phyloP scores from a whole-genome alignment of 2,113 vertebrate genomes.

The Nerophis lumbriciformis region DNA sequence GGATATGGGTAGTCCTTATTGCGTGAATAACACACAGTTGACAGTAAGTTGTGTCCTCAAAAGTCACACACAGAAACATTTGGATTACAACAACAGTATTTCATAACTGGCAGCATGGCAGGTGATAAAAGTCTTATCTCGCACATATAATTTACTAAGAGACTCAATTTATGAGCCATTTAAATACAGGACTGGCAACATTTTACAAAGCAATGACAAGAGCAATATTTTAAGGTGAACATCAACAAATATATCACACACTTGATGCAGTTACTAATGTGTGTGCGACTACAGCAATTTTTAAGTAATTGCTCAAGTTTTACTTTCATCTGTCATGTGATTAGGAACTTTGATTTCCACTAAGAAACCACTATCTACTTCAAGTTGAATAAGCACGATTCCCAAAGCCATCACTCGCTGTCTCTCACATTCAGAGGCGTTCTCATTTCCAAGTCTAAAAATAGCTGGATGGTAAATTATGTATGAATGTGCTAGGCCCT shows the following conservation, averaged over 20 bases:
- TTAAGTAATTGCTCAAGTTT: conserved; percentile 8
- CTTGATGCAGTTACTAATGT: conserved; percentile 6
- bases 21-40: conserved; percentile 34
- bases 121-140: conserved; percentile 10
- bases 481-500: conserved; percentile 55
- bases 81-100: conserved; percentile 15
- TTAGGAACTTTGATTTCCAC: conserved; percentile 36
- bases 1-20: conserved; percentile 38
- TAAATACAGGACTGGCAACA: conserved; percentile 7
- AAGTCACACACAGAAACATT: conserved; percentile 10
- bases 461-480: conserved; percentile 63
- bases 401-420: conserved; percentile 19
- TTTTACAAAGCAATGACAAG: not conserved
- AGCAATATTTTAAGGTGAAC: not conserved
- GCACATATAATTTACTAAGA: conserved; percentile 18
- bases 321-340: conserved; percentile 25
- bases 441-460: conserved; percentile 53
- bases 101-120: conserved; percentile 14
- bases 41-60: conserved; percentile 20
- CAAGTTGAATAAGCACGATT: conserved; percentile 24
- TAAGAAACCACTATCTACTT: conserved; percentile 25
- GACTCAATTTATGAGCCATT: conserved; percentile 24
- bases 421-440: conserved; percentile 33
- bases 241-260: not conserved
- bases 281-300: conserved; percentile 7